Evolutionary conservation across 2,888 invertebrate species (phyloP).

Genomic region (Slavum lentiscoides): DNA sequence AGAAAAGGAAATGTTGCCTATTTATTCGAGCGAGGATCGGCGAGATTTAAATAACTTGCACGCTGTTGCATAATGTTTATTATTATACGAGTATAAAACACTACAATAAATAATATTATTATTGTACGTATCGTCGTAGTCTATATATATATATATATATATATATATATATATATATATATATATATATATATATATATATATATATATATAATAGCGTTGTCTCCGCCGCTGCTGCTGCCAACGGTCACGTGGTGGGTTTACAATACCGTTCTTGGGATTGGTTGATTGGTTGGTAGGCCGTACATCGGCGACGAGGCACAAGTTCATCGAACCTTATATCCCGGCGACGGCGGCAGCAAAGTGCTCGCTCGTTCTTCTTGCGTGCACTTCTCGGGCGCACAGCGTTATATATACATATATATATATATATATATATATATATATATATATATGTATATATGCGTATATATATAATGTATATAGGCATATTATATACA

Average conservation of each 20-base stretch:
- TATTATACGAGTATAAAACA: too few species aligned
- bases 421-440: neutral
- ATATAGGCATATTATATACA: neutral
- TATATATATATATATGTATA: neutral
- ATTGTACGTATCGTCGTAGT: too few species aligned
- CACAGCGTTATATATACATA: neutral
- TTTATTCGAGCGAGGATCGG: too few species aligned
- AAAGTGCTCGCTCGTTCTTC: constrained; percentile 10
- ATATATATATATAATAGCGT: too few species aligned
- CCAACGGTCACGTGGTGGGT: constrained; percentile 32
- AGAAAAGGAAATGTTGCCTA: too few species aligned
- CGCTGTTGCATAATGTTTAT: too few species aligned
- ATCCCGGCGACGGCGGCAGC: neutral
- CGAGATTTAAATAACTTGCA: too few species aligned
- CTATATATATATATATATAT: too few species aligned
- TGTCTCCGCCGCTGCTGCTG: neutral
- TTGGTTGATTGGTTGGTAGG: neutral
- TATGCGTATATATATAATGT: neutral
- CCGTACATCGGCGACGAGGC: neutral
- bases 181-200: too few species aligned
- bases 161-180: too few species aligned
- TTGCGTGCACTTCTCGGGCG: constrained; percentile 28
- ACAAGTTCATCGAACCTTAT: constrained; percentile 32
- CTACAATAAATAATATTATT: too few species aligned
- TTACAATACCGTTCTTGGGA: constrained; percentile 53